Evolutionary conservation across 1,140 invertebrate species (phyloP).

Genomic region (Protaetia brevitarsis): DNA sequence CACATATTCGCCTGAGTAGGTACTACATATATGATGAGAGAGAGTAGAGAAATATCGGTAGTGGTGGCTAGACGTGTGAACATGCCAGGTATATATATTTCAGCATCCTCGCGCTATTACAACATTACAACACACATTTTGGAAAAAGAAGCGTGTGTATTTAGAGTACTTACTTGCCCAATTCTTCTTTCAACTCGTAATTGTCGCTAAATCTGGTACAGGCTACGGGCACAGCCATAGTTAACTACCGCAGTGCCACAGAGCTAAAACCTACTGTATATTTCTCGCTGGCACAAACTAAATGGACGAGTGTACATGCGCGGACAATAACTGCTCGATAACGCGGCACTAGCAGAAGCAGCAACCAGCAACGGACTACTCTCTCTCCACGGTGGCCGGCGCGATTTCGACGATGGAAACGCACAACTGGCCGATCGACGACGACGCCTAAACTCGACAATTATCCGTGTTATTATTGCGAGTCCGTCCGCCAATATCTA

Average conservation of each 20-base stretch:
- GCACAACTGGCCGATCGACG: background rate
- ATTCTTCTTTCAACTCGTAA: conserved; percentile 99
- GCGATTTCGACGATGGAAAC: conserved; percentile 1
- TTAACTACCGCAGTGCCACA: conserved; percentile 31
- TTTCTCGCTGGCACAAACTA: conserved; percentile 28
- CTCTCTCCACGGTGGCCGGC: background rate
- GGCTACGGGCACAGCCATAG: conserved; percentile 52
- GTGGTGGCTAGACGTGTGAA: conserved; percentile 12
- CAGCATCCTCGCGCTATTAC: conserved; percentile 16
- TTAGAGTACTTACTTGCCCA: conserved; percentile 89
- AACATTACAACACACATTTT: conserved; percentile 12
- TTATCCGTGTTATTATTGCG: background rate
- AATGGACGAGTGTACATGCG: conserved; percentile 23
- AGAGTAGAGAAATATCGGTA: conserved; percentile 19
- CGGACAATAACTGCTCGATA: conserved; percentile 22
- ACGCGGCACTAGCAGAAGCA: conserved; percentile 5
- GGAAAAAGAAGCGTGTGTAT: conserved; percentile 16
- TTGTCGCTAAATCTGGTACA: conserved; percentile 97
- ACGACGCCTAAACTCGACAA: conserved; percentile 9
- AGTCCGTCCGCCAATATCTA: conserved; percentile 2
- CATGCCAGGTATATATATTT: conserved; percentile 9
- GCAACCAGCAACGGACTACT: conserved; percentile 12
- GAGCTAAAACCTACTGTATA: conserved; percentile 35
- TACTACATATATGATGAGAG: background rate
- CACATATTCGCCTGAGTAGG: background rate